Percentiles rank a stretch among this genome's conserved stretches.
Evolutionary conservation across 2,113 vertebrate species (phyloP).

Genomic region (Stegastes partitus): DNA sequence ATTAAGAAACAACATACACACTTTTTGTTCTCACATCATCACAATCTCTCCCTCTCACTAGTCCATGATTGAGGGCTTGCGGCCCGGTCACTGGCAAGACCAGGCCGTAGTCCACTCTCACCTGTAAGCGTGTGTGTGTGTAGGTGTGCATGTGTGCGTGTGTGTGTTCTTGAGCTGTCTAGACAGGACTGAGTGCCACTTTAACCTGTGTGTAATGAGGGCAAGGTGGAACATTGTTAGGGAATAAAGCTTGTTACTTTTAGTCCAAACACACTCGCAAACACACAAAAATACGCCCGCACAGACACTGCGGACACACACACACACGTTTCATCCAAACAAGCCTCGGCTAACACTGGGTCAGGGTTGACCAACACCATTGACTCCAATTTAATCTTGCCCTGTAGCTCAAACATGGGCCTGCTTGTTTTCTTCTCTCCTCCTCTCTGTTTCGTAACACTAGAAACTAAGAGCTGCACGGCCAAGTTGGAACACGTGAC

Average conservation of each 20-base stretch:
- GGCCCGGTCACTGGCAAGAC: conserved; percentile 56
- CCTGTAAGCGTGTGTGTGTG: conserved; percentile 37
- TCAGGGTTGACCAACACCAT: conserved; percentile 78
- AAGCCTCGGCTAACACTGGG: conserved; percentile 64
- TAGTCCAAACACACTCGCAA: conserved; percentile 63
- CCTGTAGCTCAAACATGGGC: conserved; percentile 59
- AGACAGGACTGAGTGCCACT: conserved; percentile 77
- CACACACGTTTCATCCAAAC: conserved; percentile 69
- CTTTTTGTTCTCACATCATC: conserved; percentile 35
- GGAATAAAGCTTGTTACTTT: conserved; percentile 84
- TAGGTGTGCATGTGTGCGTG: conserved; percentile 29
- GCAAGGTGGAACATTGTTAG: conserved; percentile 79
- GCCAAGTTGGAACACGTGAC: conserved; percentile 28
- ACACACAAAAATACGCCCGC: conserved; percentile 48
- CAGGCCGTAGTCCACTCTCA: conserved; percentile 49
- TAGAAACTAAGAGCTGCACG: conserved; percentile 45
- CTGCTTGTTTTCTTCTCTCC: conserved; percentile 45
- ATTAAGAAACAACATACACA: conserved; percentile 35
- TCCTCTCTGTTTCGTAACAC: conserved; percentile 10
- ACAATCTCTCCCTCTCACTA: conserved; percentile 49
- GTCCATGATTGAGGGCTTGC: conserved; percentile 68
- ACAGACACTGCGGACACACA: conserved; percentile 15
- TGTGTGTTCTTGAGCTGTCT: conserved; percentile 63
- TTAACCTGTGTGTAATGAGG: conserved; percentile 86
- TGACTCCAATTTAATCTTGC: conserved; percentile 78